Percentiles rank a stretch among this genome's conserved stretches.
Evolutionary conservation across 2,888 invertebrate genomes (phyloP).

Genomic region (Brachypterus glaber): DNA sequence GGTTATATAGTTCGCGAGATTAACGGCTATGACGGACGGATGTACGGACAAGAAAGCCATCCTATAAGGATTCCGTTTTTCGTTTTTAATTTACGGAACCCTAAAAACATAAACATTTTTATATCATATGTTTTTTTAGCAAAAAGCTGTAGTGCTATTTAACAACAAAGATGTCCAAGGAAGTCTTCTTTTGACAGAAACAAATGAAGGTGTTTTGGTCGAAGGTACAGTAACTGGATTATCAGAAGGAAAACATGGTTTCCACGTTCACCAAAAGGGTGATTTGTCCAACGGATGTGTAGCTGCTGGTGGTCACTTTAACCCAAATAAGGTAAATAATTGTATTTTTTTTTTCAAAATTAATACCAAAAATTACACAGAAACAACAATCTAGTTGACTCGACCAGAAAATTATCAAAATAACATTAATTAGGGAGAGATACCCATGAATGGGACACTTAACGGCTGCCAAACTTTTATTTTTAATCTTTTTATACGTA

Average conservation of each 20-base stretch:
- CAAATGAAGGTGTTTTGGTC: slow-evolving; percentile 18
- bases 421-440: too few relatives aligned
- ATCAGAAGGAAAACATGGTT: slow-evolving; percentile 24
- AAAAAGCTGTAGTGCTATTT: slow-evolving; percentile 16
- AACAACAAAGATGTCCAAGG: slow-evolving; percentile 18
- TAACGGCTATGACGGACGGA: too few relatives aligned
- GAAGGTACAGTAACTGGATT: slow-evolving; percentile 22
- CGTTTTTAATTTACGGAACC: too few relatives aligned
- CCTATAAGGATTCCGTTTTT: too few relatives aligned
- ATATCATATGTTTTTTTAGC: slow-evolving; percentile 14
- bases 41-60: too few relatives aligned
- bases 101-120: slow-evolving; percentile 1
- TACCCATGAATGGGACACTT: too few relatives aligned
- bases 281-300: slow-evolving; percentile 22
- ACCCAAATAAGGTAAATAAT: slow-evolving; percentile 13
- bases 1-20: too few relatives aligned
- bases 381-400: too few relatives aligned
- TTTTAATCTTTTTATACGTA: neutral
- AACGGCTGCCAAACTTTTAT: neutral
- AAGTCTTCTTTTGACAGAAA: slow-evolving; percentile 20
- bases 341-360: too few relatives aligned
- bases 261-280: slow-evolving; percentile 26
- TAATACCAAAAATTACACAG: too few relatives aligned
- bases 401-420: too few relatives aligned
- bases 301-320: slow-evolving; percentile 15